phyloP scores from a whole-genome alignment of 2,888 invertebrate genomes.

The Bembecia ichneumoniformis region DNA sequence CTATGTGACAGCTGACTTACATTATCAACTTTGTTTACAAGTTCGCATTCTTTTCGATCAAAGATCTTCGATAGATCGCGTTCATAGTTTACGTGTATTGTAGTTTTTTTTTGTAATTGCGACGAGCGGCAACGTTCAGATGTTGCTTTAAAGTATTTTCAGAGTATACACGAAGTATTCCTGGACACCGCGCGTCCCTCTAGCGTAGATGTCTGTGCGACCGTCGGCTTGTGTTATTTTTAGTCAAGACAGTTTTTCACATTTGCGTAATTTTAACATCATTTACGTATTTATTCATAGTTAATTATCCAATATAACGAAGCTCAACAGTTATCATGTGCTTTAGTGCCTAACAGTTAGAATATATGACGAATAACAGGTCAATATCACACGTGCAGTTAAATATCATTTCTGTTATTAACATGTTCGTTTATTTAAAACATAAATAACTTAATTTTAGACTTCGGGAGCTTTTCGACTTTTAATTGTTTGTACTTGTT shows the following conservation, averaged over 20 bases:
- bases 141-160: conserved; percentile 27
- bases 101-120: conserved; percentile 4
- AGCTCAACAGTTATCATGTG: neutral
- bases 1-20: neutral
- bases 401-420: neutral
- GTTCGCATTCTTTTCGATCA: neutral
- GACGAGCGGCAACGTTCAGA: conserved; percentile 15
- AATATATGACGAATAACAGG: neutral
- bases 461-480: too few relatives aligned
- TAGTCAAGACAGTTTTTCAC: conserved; percentile 27
- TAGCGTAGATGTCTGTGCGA: conserved; percentile 25
- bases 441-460: too few relatives aligned
- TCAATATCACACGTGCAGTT: neutral
- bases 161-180: conserved; percentile 27
- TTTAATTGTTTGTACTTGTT: too few relatives aligned
- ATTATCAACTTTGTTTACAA: neutral
- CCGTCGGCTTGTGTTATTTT: conserved; percentile 37
- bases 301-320: conserved; percentile 10
- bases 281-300: conserved; percentile 22
- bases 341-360: neutral
- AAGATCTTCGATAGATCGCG: neutral
- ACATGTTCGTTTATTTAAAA: too few relatives aligned
- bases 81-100: neutral
- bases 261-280: conserved; percentile 30
- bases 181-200: conserved; percentile 23